Evolutionary conservation across 2,797 vertebrate species (phyloP), one percentile per base, ranked within the genome.

Genomic region (Phoebastria nigripes): DNA sequence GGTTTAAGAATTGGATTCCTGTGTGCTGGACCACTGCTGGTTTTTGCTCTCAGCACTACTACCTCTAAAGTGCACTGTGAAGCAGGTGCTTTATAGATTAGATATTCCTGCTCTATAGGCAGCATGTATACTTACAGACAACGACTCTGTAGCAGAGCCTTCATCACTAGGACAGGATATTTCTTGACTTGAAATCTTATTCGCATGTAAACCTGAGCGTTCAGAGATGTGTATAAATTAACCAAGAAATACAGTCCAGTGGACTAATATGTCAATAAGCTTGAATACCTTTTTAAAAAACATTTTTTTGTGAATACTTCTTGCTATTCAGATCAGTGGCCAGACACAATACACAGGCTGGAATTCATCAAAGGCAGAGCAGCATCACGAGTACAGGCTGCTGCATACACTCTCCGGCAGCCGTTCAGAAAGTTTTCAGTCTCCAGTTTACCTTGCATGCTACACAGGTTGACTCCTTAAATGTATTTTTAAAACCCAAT

Each of bases 371-470:
- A 37, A 67, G 37, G 20, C 71, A 66, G 58, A 74, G 74, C 51
- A 72, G 73, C 33, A 19, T 28, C 9, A 3, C 0, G 1, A 71
- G 31, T 15, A 8, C 0, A 5, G 42, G 63, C 59, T 62, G 63
- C 51, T 37, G 54, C 1, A 0, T 2, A 5, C 1, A 2, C 24
- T 24, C n/a, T 21, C 19, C 73, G n/a, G 42, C 22, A 70, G 54
- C 46, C 54, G 55, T 41, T 73, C 77, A 24, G 37, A 17, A 82
- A 42, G 41, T 61, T 51, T 62, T 37, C 59, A 8, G 0, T 41
- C 28, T 72, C 31, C 33, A 28, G 0, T 79, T 87, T 62, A 55
- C 24, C 51, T 61, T 15, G 7, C 0, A 0, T 6, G 6, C 15
- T n/a, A 62, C 52, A 58, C 44, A 41, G 24, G 3, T 1, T 61